Conservation (phyloP, 2,113 vertebrate species). For the Pseudorhombus dupliciocellatus region DNA sequence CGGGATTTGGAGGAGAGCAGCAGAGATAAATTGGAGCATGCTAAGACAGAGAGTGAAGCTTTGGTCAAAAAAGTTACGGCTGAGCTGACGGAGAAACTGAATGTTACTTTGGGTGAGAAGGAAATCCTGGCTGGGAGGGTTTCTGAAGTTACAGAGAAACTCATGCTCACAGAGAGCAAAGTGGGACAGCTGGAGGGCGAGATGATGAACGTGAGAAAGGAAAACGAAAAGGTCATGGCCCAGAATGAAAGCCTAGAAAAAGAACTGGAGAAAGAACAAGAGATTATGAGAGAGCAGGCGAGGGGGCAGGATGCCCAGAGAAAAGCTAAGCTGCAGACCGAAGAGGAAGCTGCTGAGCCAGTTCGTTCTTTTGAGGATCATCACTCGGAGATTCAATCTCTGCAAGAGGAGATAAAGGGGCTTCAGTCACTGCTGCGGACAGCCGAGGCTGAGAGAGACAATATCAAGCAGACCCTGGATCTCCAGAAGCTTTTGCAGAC, state of each 20-base stretch:
- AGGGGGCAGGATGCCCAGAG: constrained; percentile 37
- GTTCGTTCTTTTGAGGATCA: constrained; percentile 61
- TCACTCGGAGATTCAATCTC: constrained; percentile 66
- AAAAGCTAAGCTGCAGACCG: constrained; percentile 32
- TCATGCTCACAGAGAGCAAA: constrained; percentile 80
- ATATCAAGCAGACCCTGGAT: constrained; percentile 48
- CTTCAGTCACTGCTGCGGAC: constrained; percentile 65
- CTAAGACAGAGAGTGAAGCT: constrained; percentile 62
- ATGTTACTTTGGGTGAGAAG: constrained; percentile 85
- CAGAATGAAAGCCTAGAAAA: constrained; percentile 77
- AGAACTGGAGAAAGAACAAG: constrained; percentile 47
- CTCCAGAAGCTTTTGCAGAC: constrained; percentile 63
- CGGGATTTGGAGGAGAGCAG: constrained; percentile 70
- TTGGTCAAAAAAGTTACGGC: constrained; percentile 86
- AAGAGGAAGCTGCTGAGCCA: constrained; percentile 36
- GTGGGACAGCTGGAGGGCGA: constrained; percentile 81
- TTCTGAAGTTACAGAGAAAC: constrained; percentile 82
- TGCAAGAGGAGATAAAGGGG: constrained; percentile 60
- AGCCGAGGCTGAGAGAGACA: constrained; percentile 64
- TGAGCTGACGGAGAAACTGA: constrained; percentile 94
- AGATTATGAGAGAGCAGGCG: constrained; percentile 32
- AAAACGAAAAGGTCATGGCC: constrained; percentile 75
- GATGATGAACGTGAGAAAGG: constrained; percentile 77
- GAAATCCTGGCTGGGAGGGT: constrained; percentile 82
- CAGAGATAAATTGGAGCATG: constrained; percentile 48